Evolutionary conservation across 2,797 vertebrate species (phyloP).

Genomic region (Gastrophryne carolinensis): DNA sequence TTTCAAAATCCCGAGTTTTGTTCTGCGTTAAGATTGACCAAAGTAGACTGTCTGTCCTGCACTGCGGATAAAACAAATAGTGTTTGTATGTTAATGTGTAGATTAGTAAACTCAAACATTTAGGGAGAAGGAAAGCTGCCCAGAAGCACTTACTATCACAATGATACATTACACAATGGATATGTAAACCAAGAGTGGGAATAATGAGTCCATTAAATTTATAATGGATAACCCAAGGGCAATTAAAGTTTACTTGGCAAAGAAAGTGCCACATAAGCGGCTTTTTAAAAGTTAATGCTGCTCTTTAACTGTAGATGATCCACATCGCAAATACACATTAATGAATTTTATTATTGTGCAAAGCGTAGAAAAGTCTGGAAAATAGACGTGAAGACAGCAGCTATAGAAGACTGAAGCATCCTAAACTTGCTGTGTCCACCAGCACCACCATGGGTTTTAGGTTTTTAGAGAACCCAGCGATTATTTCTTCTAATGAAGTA

Average conservation of each 20-base stretch:
- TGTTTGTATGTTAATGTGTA: conserved; percentile 7
- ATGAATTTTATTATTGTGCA: not conserved
- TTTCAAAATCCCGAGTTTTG: too few species aligned
- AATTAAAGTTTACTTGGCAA: conserved; percentile 13
- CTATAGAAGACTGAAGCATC: too few species aligned
- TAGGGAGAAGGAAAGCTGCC: not conserved
- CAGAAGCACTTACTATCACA: not conserved
- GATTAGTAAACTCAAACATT: conserved; percentile 4
- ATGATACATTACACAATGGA: conserved; percentile 1
- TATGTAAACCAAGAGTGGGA: not conserved
- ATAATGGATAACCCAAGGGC: conserved; percentile 14
- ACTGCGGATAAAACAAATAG: too few species aligned
- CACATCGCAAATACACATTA: not conserved
- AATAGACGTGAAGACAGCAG: too few species aligned
- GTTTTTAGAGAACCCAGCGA: too few species aligned
- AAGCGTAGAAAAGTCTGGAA: too few species aligned
- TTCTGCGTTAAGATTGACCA: too few species aligned
- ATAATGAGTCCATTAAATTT: conserved; percentile 30
- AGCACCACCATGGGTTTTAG: too few species aligned
- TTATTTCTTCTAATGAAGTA: too few species aligned
- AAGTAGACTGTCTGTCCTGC: too few species aligned
- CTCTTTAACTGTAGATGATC: not conserved
- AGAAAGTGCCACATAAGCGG: conserved; percentile 1
- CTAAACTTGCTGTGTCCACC: too few species aligned
- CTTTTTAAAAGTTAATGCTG: not conserved